Base-by-base conservation (phyloP, 1,140 invertebrate species). In the Homalodisca vitripennis region DNA sequence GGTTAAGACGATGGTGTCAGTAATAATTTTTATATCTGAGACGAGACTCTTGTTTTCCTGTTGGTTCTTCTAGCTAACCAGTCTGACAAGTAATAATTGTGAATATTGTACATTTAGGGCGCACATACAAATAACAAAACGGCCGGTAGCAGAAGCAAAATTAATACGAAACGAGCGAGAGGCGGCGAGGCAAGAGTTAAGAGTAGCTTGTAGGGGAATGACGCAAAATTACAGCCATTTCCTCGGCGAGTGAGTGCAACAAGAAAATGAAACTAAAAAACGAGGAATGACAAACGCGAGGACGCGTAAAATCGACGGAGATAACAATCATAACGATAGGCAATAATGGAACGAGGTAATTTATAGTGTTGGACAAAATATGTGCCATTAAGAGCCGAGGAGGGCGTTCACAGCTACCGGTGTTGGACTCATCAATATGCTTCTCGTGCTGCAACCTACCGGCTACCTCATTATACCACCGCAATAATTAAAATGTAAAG, bases 401-500 rank as follows among this genome's bases (percentile, higher is more conserved):
- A 60, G 24, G 55, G 55, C 17, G 48, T 26, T 10, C 14, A 3
- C 24, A 26, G 55, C 55, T 60, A 60, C 55, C 55, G 55, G 55
- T 60, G 55, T 60, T 60, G 22, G 55, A 26, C 55, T 60, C 55
- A 60, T 60, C 55, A 22, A 60, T 60, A 60, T 60, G 55, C 55
- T 26, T 10, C 12, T 20, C 55, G 55, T 30, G 55, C 55, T 10
- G 34, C 17, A 17, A n/a, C 17, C 34, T 41, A 41, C 34, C 34
- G 34, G 34, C 55, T 26, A 24, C 22, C 55, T 60, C 55, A 60
- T 60, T 60, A 60, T 60, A 60, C 55, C 55, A 24, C n/a, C 14
- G 3, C 55, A 60, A 60, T 60, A 60, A 60, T 60, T 60, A 60
- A 60, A 60, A 60, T 60, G 55, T 60, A 60, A 60, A 60, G 55